Evolutionary conservation across 2,113 vertebrate genomes (phyloP), one percentile per base, ranked within the genome.

Genomic region (Myocastor coypus): DNA sequence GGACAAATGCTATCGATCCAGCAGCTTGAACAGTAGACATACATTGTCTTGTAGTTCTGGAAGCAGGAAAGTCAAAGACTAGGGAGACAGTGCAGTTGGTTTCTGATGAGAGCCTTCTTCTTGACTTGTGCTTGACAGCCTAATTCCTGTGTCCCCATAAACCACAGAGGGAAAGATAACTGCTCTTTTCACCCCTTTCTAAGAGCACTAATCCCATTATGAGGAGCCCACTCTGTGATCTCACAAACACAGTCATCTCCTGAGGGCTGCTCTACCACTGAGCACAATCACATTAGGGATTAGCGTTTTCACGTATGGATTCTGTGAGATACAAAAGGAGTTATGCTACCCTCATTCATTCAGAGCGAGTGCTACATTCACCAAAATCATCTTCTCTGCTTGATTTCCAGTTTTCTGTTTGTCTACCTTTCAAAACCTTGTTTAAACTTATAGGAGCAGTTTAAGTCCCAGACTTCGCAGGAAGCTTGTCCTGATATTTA

Each of bases 321-420:
- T 71, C 40, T 46, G 8, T n/a, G 64, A 1, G 28, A 42, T 12
- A 1, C 11, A 37, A 81, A 55, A 2, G 52, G 55, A 57, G 55
- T 17, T 57, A 57, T 57, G 55, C 17, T 57, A 57, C 55, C 17
- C 55, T 57, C 17, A 57, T 57, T 17, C 55, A 57, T 57, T 57
- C 55, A 57, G 55, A 57, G 55, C 8, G 8, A 42, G 11, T 0
- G 9, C 11, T 22, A 0, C 10, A 12, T 5, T 1, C 20, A 8
- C 20, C 37, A 34, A 68, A 66, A 32, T 3, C 26, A 7, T 92
- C 40, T 68, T 69, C 75, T 42, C 3, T 68, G 0, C 32, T 75
- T 9, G 32, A 5, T 26, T 40, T 63, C 12, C 28, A 19, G 73
- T 73, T 66, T 22, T 28, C 40, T 52, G 17, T 83, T 5, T 24